These are phyloP conservation scores for Pocillopora meandrina DNA, from an alignment of 92 coral and sea anemone species.

Conservation along the genomic window DNA sequence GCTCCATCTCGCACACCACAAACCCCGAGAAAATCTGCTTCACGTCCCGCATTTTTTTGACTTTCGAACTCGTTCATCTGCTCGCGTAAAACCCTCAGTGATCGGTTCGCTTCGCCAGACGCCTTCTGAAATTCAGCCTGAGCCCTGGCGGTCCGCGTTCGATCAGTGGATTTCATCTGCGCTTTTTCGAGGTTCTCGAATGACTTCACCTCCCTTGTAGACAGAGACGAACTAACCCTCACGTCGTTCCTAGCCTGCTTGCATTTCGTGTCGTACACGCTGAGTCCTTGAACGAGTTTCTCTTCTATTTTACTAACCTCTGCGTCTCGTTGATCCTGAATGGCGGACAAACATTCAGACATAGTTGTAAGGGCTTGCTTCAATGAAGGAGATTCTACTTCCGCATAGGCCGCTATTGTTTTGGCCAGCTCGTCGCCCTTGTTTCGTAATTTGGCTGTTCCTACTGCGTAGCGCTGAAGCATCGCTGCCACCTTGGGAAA, in stretches of 20 bases:
- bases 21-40: conserved; percentile 88
- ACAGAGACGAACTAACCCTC: conserved; percentile 73
- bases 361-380: conserved; percentile 79
- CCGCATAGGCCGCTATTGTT: conserved; percentile 86
- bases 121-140: conserved; percentile 99
- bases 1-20: conserved; percentile 88
- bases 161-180: conserved; percentile 81
- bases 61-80: conserved; percentile 98
- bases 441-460: conserved; percentile 93
- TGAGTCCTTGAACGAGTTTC: conserved; percentile 84
- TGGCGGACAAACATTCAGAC: conserved; percentile 94
- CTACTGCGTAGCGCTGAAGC: conserved; percentile 90
- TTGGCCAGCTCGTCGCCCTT: conserved; percentile 89
- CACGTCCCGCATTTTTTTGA: conserved; percentile 89
- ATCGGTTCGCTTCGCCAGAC: conserved; percentile 97
- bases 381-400: conserved; percentile 89
- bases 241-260: conserved; percentile 98
- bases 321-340: conserved; percentile 90
- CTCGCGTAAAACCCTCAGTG: conserved; percentile 89
- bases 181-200: conserved; percentile 87
- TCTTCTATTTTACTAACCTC: conserved; percentile 86
- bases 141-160: conserved; percentile 87
- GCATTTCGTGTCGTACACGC: conserved; percentile 97
- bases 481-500: conserved; percentile 82
- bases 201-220: conserved; percentile 86